Percentiles rank a stretch among this genome's conserved stretches.
These are phyloP conservation scores for Drosophila tristis DNA, from an alignment of 1,140 invertebrate genomes.

Conservation along the genomic window DNA sequence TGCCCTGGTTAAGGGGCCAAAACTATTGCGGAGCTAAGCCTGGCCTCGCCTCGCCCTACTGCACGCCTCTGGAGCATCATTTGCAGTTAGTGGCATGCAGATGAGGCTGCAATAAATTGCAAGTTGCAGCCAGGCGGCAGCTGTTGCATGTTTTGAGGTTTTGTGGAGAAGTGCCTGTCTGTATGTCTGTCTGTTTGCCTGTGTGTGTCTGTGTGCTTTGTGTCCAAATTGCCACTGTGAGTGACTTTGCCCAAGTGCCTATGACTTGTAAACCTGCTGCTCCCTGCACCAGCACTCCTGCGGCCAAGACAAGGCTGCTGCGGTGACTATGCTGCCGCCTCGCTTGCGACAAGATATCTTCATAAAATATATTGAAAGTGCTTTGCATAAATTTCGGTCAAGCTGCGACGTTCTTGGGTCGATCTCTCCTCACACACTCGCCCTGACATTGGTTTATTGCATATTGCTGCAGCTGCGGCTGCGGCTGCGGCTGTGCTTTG, in stretches of 20 bases:
- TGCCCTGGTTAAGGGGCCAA: not conserved
- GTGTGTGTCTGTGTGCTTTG: slow-evolving; percentile 30
- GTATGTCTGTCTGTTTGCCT: slow-evolving; percentile 9
- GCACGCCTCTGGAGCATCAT: slow-evolving; percentile 15
- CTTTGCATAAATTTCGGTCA: slow-evolving; percentile 52
- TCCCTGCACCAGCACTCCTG: not conserved
- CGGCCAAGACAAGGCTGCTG: too few relatives aligned
- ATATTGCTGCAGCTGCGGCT: slow-evolving; percentile 1
- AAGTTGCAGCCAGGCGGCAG: slow-evolving; percentile 61
- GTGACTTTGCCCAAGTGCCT: slow-evolving; percentile 55
- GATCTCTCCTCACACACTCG: not conserved
- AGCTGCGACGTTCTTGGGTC: not conserved
- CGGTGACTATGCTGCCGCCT: not conserved
- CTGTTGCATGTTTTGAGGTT: slow-evolving; percentile 64
- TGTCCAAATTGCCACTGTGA: slow-evolving; percentile 57
- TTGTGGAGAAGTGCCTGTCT: slow-evolving; percentile 16
- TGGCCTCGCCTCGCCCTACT: not conserved
- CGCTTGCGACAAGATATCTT: slow-evolving; percentile 47
- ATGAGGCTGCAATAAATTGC: slow-evolving; percentile 69
- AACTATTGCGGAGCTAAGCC: slow-evolving; percentile 4
- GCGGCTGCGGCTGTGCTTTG: slow-evolving; percentile 1
- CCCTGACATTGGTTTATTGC: slow-evolving; percentile 41
- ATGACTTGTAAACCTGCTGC: slow-evolving; percentile 11
- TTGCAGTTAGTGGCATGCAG: slow-evolving; percentile 36
- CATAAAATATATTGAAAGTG: slow-evolving; percentile 70